These are phyloP conservation scores for Clepsis dumicolana DNA, from an alignment of 2,888 invertebrate species.

Conservation along the genomic window DNA sequence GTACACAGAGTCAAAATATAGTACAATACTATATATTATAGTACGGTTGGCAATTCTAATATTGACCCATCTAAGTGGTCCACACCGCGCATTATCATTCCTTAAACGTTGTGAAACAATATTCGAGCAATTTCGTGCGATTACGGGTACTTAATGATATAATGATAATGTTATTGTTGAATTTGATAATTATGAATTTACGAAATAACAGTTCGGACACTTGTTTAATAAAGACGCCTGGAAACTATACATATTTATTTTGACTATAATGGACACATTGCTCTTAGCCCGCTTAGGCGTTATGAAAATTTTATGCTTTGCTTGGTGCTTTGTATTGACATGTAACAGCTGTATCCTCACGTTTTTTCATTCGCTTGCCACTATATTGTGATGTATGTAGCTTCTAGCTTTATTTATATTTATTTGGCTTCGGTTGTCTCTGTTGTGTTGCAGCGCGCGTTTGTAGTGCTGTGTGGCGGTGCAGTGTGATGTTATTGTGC, in stretches of 20 bases:
- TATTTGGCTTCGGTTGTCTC: constrained; percentile 79
- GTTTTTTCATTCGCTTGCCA: constrained; percentile 52
- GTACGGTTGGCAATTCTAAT: no score
- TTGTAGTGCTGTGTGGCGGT: constrained; percentile 72
- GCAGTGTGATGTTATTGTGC: constrained; percentile 69
- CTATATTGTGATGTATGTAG: constrained; percentile 45
- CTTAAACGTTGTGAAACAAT: no score
- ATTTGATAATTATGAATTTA: no score
- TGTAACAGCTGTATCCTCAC: constrained; percentile 34
- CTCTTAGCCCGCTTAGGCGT: constrained; percentile 14
- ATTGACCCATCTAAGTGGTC: no score
- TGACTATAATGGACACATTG: constrained; percentile 22
- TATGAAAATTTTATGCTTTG: neutral
- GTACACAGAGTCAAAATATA: no score
- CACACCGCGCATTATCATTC: no score
- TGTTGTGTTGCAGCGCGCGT: constrained; percentile 81
- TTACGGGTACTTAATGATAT: no score
- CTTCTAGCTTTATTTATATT: constrained; percentile 76
- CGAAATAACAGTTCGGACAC: no score
- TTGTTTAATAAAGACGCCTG: constrained; percentile 15
- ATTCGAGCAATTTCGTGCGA: no score
- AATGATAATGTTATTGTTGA: no score
- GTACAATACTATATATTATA: no score
- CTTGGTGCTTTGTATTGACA: constrained; percentile 17
- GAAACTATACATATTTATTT: neutral